phyloP scores from a whole-genome alignment of 1,140 invertebrate species.

The Mactra quadrangularis region DNA sequence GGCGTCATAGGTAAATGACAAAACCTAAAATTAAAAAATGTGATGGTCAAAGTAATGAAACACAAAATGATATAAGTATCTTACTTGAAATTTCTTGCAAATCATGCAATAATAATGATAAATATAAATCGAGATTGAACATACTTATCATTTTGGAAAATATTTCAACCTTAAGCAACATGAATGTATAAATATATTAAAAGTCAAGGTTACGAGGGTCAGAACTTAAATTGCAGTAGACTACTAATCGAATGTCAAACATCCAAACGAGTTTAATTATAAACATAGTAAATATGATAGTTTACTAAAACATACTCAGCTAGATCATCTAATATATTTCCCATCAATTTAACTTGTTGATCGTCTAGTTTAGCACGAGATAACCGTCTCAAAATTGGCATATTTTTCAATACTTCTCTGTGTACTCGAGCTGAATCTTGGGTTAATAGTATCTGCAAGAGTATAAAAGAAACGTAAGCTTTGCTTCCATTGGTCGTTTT shows the following conservation, averaged over 20 bases:
- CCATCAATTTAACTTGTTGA: slow-evolving; percentile 82
- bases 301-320: slow-evolving; percentile 79
- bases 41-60: too few relatives aligned
- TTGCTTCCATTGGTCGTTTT: background rate
- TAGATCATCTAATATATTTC: slow-evolving; percentile 81
- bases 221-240: too few relatives aligned
- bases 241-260: too few relatives aligned
- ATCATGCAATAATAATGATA: too few relatives aligned
- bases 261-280: too few relatives aligned
- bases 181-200: too few relatives aligned
- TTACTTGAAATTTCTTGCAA: background rate
- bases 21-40: slow-evolving; percentile 71
- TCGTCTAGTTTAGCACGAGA: slow-evolving; percentile 80
- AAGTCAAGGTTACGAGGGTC: too few relatives aligned
- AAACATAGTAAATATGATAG: too few relatives aligned
- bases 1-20: slow-evolving; percentile 81
- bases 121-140: too few relatives aligned
- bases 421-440: slow-evolving; percentile 80
- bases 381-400: slow-evolving; percentile 79
- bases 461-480: background rate
- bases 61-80: background rate
- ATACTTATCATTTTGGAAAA: too few relatives aligned
- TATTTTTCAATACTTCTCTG: slow-evolving; percentile 79
- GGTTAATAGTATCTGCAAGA: slow-evolving; percentile 78
- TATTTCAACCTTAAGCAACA: too few relatives aligned